A percentile compares a stretch with the other conserved stretches of the same genome.
phyloP scores from a whole-genome alignment of 2,113 vertebrate genomes.

The Siniperca knerii region DNA sequence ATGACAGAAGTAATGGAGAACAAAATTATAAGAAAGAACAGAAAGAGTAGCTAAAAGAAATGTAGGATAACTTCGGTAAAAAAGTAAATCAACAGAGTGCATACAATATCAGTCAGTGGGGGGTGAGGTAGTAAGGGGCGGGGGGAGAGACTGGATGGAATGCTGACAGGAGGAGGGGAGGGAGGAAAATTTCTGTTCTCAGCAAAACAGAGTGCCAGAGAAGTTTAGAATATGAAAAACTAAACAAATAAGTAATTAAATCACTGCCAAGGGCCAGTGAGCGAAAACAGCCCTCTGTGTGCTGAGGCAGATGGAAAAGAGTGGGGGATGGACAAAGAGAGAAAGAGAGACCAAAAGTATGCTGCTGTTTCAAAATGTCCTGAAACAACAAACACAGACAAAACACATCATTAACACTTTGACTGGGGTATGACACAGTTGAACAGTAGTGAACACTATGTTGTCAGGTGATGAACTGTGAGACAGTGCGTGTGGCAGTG shows the following conservation, averaged over 20 bases:
- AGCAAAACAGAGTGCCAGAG: conserved; percentile 65
- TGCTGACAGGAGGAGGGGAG: conserved; percentile 70
- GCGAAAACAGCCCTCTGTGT: conserved; percentile 65
- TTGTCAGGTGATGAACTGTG: conserved; percentile 26
- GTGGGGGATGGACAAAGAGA: conserved; percentile 42
- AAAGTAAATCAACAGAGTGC: conserved; percentile 40
- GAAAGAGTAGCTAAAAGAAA: conserved; percentile 25
- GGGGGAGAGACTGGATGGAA: conserved; percentile 63
- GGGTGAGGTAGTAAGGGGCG: conserved; percentile 28
- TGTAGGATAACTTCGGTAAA: conserved; percentile 3
- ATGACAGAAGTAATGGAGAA: conserved; percentile 30
- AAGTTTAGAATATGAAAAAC: conserved; percentile 75
- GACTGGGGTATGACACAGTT: neutral
- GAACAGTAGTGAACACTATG: neutral
- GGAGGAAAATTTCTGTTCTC: conserved; percentile 67
- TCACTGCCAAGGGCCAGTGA: conserved; percentile 69
- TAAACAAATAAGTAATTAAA: conserved; percentile 81
- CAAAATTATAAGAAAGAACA: conserved; percentile 47
- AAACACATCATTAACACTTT: neutral
- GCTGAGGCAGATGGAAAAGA: conserved; percentile 62
- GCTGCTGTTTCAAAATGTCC: conserved; percentile 28
- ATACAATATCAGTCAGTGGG: conserved; percentile 46
- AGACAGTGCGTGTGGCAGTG: neutral
- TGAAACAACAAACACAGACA: conserved; percentile 9
- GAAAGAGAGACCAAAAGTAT: conserved; percentile 29